phyloP scores from a whole-genome alignment of 2,797 vertebrate genomes.

The Perodicticus potto region DNA sequence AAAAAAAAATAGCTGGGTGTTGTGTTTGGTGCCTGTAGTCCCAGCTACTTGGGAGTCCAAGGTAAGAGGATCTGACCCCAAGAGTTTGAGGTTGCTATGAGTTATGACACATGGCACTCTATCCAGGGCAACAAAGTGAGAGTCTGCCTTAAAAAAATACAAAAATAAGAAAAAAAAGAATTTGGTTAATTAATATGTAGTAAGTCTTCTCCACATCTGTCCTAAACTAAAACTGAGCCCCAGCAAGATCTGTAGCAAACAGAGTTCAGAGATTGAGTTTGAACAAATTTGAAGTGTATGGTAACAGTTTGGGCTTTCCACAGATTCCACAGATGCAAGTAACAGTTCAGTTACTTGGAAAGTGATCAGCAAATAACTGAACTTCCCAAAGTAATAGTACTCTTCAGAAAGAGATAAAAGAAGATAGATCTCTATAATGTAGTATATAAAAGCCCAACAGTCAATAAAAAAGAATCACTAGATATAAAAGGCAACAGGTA shows the following conservation, averaged over 20 bases:
- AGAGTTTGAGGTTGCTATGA: too few species aligned
- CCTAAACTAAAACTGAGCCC: background rate
- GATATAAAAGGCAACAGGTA: background rate
- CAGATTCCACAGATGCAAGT: background rate
- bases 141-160: too few species aligned
- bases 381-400: constrained; percentile 18
- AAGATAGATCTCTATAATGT: background rate
- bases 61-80: too few species aligned
- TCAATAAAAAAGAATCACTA: constrained; percentile 17
- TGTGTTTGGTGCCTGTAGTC: too few species aligned
- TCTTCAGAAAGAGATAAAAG: constrained; percentile 16
- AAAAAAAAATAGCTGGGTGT: too few species aligned
- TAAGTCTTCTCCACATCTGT: constrained; percentile 12
- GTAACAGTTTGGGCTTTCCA: background rate
- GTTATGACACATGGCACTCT: too few species aligned
- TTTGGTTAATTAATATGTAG: background rate
- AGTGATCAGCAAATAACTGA: background rate
- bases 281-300: background rate
- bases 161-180: background rate
- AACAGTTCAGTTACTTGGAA: background rate
- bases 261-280: background rate
- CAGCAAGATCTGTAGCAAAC: background rate
- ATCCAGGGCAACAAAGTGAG: too few species aligned
- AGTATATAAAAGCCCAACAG: background rate
- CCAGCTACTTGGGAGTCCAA: too few species aligned